These are phyloP conservation scores for Ophiothrix spiculata DNA, from an alignment of 35 echinoderm and acorn worm genomes.

Conservation along the genomic window DNA sequence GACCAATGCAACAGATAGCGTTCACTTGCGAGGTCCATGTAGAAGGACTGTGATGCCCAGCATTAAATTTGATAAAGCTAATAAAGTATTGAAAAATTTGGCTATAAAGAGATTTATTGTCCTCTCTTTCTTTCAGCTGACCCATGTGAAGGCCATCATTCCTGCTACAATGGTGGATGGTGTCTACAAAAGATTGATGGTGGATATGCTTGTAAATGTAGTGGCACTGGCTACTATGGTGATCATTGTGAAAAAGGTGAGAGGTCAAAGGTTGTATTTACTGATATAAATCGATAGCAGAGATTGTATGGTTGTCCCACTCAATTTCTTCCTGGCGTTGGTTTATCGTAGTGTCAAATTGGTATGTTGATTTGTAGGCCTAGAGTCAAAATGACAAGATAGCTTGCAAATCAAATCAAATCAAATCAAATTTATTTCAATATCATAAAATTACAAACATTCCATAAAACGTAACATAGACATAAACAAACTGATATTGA, in stretches of 20 bases:
- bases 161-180: neutral
- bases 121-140: too few relatives aligned
- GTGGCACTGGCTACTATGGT: neutral
- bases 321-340: neutral
- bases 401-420: neutral
- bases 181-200: neutral
- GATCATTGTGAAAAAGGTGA: neutral
- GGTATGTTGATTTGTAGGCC: neutral
- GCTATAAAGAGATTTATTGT: too few relatives aligned
- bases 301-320: neutral
- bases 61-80: too few relatives aligned
- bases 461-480: too few relatives aligned
- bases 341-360: neutral
- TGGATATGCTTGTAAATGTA: slow-evolving; percentile 12
- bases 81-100: too few relatives aligned
- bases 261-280: neutral
- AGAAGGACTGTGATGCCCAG: too few relatives aligned
- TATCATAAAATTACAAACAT: neutral
- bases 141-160: neutral
- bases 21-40: too few relatives aligned
- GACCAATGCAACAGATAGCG: too few relatives aligned
- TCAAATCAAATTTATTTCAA: neutral
- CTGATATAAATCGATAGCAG: too few relatives aligned
- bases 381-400: neutral
- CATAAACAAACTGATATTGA: too few relatives aligned